Base-by-base conservation (phyloP, 2,113 vertebrate genomes). In the Hyperoodon ampullatus region DNA sequence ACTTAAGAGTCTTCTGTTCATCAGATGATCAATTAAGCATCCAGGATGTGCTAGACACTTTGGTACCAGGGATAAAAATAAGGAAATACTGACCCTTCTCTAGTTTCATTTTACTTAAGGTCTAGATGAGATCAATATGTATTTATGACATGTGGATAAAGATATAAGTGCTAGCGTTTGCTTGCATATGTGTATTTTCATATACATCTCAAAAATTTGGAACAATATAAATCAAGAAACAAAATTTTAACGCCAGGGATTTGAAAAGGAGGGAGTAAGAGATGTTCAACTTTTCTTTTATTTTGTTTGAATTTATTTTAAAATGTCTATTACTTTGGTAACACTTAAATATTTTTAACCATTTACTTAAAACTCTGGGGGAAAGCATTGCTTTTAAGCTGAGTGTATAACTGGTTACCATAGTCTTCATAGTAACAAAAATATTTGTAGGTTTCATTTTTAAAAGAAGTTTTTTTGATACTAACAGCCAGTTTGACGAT, bases 271-370 rank as follows among this genome's bases (percentile, higher is more conserved):
- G 12, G 4, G 53, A 11, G 15, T 39, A 11, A 61, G 81, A 93
- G 15, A 82, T 18, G 50, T 80, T 83, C 15, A 71, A 23, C 35
- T 44, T 86, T 81, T 68, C 24, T 35, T 55, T 81, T 26, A 30
- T 75, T 96, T 90, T 90, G 24, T 87, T 90, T 61, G n/a, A 30
- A 78, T 55, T 90, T 75, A 86, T 42, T 61, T 65, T 90, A 82
- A 75, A 44, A 0, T 15, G 21, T 39, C 35, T 65, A 42, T 93
- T 66, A 71, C 9, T 50, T 95, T 74, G 50, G 1, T 61, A 44
- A 89, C 53, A 92, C 33, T 50, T 84, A 72, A 70, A 35, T 74
- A 19, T 65, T 72, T 88, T 83, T 95, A 72, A 60, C 47, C 3
- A 78, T 82, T 85, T 70, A 70, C n/a, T 83, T 89, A 92, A 68